Evolutionary conservation across 1,140 invertebrate genomes (phyloP).

Genomic region (Apis dorsata): DNA sequence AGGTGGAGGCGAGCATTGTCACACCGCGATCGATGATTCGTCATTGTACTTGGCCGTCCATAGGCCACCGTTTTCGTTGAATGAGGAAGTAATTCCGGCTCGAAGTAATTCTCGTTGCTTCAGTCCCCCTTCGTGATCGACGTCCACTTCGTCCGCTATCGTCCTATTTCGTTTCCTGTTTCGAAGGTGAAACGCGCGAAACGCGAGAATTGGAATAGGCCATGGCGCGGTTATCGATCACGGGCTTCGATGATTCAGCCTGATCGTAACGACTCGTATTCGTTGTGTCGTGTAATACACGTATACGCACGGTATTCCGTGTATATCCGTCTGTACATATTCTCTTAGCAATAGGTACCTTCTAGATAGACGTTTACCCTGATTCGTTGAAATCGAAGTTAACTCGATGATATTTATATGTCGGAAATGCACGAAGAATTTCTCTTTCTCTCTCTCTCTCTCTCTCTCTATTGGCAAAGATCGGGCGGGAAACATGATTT

Average conservation of each 20-base stretch:
- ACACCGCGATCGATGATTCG: slow-evolving; percentile 43
- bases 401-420: not conserved
- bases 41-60: slow-evolving; percentile 51
- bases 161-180: not conserved
- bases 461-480: too few relatives aligned
- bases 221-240: slow-evolving; percentile 14
- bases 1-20: slow-evolving; percentile 6
- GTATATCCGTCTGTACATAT: not conserved
- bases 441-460: not conserved
- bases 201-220: slow-evolving; percentile 32
- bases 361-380: slow-evolving; percentile 22
- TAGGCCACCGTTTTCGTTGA: slow-evolving; percentile 64
- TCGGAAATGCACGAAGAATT: not conserved
- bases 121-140: slow-evolving; percentile 1
- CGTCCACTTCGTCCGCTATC: too few relatives aligned
- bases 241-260: slow-evolving; percentile 30
- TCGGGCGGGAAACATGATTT: too few relatives aligned
- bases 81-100: slow-evolving; percentile 44
- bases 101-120: slow-evolving; percentile 47
- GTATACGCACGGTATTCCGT: not conserved
- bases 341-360: not conserved
- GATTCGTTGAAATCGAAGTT: slow-evolving; percentile 25
- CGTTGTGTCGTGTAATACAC: slow-evolving; percentile 12
- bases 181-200: not conserved
- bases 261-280: slow-evolving; percentile 12